A percentile compares a stretch with the other conserved stretches of the same genome.
Conservation (phyloP, 2,113 vertebrate genomes). For the Dasyornis broadbenti region DNA sequence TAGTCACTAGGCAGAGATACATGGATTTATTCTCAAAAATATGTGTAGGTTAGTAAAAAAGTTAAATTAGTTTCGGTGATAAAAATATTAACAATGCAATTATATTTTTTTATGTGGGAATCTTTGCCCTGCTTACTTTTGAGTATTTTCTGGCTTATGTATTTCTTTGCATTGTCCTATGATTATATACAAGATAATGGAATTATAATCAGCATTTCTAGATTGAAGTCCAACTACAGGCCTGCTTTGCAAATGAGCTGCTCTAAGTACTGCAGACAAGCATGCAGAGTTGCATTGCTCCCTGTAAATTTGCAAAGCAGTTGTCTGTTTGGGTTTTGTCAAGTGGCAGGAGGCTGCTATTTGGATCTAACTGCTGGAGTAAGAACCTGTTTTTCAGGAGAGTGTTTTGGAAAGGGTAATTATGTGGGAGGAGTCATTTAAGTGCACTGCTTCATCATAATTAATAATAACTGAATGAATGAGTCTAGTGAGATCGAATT, state of each 20-base stretch:
- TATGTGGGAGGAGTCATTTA: not conserved
- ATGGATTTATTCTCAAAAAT: not conserved
- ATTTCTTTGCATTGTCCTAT: not conserved
- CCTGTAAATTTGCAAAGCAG: not conserved
- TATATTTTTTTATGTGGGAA: not conserved
- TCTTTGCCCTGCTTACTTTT: not conserved
- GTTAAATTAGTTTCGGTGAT: not conserved
- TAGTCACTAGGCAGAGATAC: not conserved
- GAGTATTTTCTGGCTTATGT: not conserved
- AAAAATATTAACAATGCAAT: not conserved
- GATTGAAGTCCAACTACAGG: not conserved
- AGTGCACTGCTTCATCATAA: not conserved
- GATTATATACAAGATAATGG: not conserved
- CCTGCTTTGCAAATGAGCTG: not conserved
- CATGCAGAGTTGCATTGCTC: not conserved
- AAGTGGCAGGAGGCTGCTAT: not conserved
- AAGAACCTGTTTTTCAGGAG: conserved; percentile 6
- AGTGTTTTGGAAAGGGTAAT: not conserved
- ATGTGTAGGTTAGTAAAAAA: not conserved
- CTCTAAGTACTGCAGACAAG: not conserved
- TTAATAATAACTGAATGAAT: not conserved
- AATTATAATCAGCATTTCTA: not conserved
- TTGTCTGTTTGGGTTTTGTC: not conserved
- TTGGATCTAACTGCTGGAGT: not conserved
- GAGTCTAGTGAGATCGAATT: not conserved